A percentile compares a stretch with the other conserved stretches of the same genome.
Conservation (phyloP, 2,113 vertebrate genomes). For the Murina feae region DNA sequence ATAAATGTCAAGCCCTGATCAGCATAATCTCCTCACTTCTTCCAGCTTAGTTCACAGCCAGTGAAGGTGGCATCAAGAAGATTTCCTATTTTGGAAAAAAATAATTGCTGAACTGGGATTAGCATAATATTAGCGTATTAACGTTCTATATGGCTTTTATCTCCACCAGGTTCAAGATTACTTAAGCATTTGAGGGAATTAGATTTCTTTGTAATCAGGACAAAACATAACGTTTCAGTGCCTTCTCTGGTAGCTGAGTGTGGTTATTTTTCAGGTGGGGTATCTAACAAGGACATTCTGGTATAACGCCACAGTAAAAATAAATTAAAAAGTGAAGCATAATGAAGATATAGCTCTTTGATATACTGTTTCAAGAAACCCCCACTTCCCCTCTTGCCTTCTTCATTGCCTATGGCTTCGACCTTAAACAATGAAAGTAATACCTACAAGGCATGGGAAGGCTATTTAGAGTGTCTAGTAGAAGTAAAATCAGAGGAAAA, state of each 20-base stretch:
- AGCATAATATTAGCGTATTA: neutral
- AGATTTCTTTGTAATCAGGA: constrained; percentile 33
- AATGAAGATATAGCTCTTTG: neutral
- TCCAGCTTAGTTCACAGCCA: constrained; percentile 23
- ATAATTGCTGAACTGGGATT: neutral
- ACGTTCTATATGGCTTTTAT: neutral
- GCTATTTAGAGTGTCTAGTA: neutral
- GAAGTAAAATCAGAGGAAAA: neutral
- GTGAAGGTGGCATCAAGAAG: constrained; percentile 38
- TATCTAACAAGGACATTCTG: neutral
- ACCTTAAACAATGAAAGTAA: neutral
- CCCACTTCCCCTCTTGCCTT: neutral
- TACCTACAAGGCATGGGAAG: rapidly evolving
- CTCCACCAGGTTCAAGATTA: neutral
- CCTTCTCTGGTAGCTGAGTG: neutral
- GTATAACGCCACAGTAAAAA: neutral
- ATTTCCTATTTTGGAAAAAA: constrained; percentile 14
- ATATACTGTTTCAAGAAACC: neutral
- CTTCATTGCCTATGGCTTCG: neutral
- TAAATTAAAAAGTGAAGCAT: neutral
- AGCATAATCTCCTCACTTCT: constrained; percentile 46
- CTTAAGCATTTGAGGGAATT: neutral
- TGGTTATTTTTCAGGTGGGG: constrained; percentile 5
- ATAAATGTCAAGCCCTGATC: constrained; percentile 65
- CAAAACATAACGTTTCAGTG: neutral